Percentiles rank a stretch among this genome's conserved stretches.
Conservation (phyloP, 2,797 vertebrate species). For the Coendou prehensilis region DNA sequence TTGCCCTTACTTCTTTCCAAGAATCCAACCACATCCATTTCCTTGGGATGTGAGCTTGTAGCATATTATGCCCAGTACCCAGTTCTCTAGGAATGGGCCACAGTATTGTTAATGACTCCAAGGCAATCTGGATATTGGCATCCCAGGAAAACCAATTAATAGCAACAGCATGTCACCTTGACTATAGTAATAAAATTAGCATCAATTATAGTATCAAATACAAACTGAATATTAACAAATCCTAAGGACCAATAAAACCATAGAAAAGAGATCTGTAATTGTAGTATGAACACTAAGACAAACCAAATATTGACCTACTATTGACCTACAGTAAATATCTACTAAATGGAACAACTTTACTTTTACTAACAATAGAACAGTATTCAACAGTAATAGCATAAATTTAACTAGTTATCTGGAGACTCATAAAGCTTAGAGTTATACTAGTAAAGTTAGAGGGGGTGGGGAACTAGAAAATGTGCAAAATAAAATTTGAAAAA, state of each 20-base stretch:
- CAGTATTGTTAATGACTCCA: not conserved
- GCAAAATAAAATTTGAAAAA: not conserved
- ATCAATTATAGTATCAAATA: not conserved
- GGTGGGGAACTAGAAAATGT: not conserved
- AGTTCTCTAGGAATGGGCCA: not conserved
- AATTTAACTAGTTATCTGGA: not conserved
- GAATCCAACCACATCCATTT: too few relatives aligned
- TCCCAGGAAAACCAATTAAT: not conserved
- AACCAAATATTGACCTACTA: not conserved
- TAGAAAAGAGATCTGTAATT: not conserved
- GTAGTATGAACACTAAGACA: not conserved
- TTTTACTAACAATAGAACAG: not conserved
- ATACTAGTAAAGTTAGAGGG: not conserved
- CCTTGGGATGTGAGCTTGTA: not conserved
- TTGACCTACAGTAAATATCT: not conserved
- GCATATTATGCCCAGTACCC: not conserved
- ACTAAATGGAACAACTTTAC: not conserved
- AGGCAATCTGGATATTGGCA: not conserved
- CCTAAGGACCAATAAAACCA: not conserved
- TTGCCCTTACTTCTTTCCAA: too few relatives aligned
- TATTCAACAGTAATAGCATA: not conserved
- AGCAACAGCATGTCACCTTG: not conserved
- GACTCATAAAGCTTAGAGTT: not conserved
- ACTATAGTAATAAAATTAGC: not conserved
- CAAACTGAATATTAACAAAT: not conserved